Evolutionary conservation across 2,113 vertebrate genomes (phyloP).

Genomic region (Ramphastos sulfuratus): DNA sequence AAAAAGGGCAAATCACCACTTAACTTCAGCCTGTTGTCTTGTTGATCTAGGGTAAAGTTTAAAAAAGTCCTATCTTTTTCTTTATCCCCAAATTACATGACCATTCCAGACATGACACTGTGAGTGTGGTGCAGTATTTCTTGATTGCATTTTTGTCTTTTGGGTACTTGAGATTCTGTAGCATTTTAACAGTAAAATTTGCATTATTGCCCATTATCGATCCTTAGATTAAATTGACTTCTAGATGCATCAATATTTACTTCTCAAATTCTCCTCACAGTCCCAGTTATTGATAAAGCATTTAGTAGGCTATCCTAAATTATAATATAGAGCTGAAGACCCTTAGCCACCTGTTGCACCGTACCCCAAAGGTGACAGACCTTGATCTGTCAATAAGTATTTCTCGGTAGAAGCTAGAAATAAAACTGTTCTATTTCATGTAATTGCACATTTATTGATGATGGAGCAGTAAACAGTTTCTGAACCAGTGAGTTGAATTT

Average conservation of each 20-base stretch:
- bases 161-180: not conserved
- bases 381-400: not conserved
- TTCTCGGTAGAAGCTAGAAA: not conserved
- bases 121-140: not conserved
- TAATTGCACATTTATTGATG: not conserved
- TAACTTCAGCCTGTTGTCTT: not conserved
- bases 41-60: not conserved
- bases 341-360: not conserved
- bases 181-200: not conserved
- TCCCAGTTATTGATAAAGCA: not conserved
- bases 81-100: not conserved
- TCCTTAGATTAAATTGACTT: not conserved
- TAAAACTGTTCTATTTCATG: not conserved
- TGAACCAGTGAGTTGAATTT: not conserved
- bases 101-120: not conserved
- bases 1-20: not conserved
- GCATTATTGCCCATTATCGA: not conserved
- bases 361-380: not conserved
- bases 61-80: not conserved
- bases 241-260: not conserved
- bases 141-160: not conserved
- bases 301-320: not conserved
- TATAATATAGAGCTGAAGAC: not conserved
- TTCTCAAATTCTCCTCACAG: not conserved
- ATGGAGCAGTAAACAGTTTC: not conserved